Conservation (phyloP, 1,140 invertebrate species). For the Meloidogyne chitwoodi region DNA sequence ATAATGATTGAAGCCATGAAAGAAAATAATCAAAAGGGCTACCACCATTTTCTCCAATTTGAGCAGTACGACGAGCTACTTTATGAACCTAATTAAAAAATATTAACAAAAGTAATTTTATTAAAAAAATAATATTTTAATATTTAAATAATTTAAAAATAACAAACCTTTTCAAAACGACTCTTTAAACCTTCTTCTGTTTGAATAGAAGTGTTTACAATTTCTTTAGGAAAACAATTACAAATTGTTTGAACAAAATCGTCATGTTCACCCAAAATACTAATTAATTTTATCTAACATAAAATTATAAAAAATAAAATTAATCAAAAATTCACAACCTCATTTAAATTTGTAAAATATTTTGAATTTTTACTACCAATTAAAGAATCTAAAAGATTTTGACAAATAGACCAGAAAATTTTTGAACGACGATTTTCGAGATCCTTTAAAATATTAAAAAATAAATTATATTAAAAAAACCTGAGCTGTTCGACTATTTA, state of each 20-base stretch:
- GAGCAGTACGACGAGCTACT: constrained; percentile 69
- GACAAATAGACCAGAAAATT: constrained; percentile 83
- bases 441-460: constrained; percentile 64
- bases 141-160: neutral
- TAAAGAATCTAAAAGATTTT: constrained; percentile 75
- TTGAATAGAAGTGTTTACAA: neutral
- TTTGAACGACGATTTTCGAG: constrained; percentile 78
- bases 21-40: constrained; percentile 74
- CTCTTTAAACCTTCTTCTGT: constrained; percentile 1
- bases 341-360: constrained; percentile 64
- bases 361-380: constrained; percentile 64
- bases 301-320: constrained; percentile 3
- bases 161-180: neutral
- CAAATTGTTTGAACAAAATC: constrained; percentile 8
- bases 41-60: constrained; percentile 76
- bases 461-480: constrained; percentile 26
- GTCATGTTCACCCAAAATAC: neutral
- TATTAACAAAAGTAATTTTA: too few species aligned
- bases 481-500: constrained; percentile 70
- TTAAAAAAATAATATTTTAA: neutral
- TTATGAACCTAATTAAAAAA: constrained; percentile 47
- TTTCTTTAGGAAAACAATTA: neutral
- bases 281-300: neutral
- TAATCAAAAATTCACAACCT: constrained; percentile 65
- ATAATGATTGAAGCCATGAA: constrained; percentile 75